Evolutionary conservation across 2,888 invertebrate genomes (phyloP), one percentile per base, ranked within the genome.

Genomic region (Phortica okadai): DNA sequence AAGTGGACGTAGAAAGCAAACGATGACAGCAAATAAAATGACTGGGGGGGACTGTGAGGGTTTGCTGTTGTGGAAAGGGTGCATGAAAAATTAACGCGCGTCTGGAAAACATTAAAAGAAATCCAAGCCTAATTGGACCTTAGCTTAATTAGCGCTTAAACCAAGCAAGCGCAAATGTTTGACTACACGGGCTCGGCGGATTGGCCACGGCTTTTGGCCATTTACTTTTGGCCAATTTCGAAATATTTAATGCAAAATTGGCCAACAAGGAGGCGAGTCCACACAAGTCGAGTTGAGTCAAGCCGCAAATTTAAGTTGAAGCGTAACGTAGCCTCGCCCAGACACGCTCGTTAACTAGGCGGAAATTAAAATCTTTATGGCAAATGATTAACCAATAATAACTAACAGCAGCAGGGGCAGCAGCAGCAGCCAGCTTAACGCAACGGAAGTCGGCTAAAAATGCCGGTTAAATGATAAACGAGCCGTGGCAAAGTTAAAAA

Each of bases 311-410:
- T 11, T 8, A 50, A 50, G 8, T 6, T 50, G 50, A 50, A 2
- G 10, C 14, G 50, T 1, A 5, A 0, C 42, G 14, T n/a, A n/a
- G 66, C 41, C 7, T 25, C 64, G 21, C 21, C 6, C 14, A 64
- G 64, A n/a, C 67, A 50, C 64, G 74, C 70, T 76, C 80, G 81
- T 85, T 82, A 83, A 82, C 82, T 81, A 81, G 33, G 80, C 84
- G 84, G 82, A 88, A 89, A 86, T 88, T 86, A 85, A 88, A 86
- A 84, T 88, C 81, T 88, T 88, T 85, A 85, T 80, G 81, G 86
- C 85, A 81, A 85, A 89, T 89, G 89, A 86, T 89, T 86, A 89
- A 84, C 84, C 88, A 87, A 89, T 89, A 84, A 84, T 80, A 77
- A 77, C 62, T 21, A 80, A 79, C 70, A 81, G 14, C 14, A 69